Evolutionary conservation across 2,113 vertebrate genomes (phyloP).

Genomic region (Sebastes fasciatus): DNA sequence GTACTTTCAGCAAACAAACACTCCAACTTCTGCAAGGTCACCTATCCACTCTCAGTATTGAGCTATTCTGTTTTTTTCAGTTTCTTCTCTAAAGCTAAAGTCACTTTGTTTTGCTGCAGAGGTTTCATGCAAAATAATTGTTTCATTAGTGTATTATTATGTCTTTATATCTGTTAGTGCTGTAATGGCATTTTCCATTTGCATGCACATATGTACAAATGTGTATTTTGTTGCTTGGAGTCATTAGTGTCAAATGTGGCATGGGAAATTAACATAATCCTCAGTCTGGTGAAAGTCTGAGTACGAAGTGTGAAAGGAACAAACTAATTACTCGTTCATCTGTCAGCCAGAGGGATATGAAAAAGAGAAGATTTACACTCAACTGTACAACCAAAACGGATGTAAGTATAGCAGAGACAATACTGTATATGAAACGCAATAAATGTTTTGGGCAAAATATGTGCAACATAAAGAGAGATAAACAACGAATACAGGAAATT

Average conservation of each 20-base stretch:
- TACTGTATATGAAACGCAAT: background rate
- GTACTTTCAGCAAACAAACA: conserved; percentile 25
- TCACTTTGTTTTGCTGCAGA: background rate
- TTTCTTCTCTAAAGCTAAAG: background rate
- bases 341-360: conserved; percentile 5
- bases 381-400: background rate
- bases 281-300: conserved; percentile 19
- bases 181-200: background rate
- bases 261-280: conserved; percentile 26
- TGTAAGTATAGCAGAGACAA: background rate
- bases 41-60: background rate
- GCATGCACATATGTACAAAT: background rate
- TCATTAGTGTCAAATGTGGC: conserved; percentile 35
- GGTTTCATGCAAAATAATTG: background rate
- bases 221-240: conserved; percentile 4
- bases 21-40: conserved; percentile 11
- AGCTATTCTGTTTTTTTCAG: background rate
- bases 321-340: conserved; percentile 42
- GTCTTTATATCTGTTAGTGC: background rate
- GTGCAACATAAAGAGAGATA: conserved; percentile 1
- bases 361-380: background rate
- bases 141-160: background rate
- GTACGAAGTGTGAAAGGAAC: conserved; percentile 13
- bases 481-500: conserved; percentile 10
- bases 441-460: conserved; percentile 7